Evolutionary conservation across 2,888 invertebrate species (phyloP).

Genomic region (Napeogenes sylphis): DNA sequence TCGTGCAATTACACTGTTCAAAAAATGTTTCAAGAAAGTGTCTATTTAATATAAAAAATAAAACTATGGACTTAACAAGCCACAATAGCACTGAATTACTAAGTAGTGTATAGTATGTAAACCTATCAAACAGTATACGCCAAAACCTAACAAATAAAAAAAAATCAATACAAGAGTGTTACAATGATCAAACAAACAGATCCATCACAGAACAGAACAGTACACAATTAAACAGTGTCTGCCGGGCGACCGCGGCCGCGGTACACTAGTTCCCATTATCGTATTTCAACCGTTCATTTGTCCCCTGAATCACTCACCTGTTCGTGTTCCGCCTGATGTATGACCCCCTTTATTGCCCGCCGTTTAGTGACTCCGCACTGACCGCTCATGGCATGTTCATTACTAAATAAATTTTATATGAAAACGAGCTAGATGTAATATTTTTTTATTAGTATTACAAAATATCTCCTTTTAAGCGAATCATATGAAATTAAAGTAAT

Average conservation of each 20-base stretch:
- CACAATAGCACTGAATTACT: too few relatives aligned
- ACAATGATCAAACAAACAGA: not conserved
- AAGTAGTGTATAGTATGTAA: too few relatives aligned
- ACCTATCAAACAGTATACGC: too few relatives aligned
- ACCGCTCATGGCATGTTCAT: slow-evolving; percentile 27
- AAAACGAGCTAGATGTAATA: slow-evolving; percentile 11
- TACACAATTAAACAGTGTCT: slow-evolving; percentile 7
- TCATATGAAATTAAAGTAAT: too few relatives aligned
- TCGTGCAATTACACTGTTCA: too few relatives aligned
- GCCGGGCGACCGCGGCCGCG: slow-evolving; percentile 24
- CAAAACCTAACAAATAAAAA: too few relatives aligned
- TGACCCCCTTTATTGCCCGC: slow-evolving; percentile 30
- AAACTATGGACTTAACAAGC: too few relatives aligned
- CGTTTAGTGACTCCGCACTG: slow-evolving; percentile 7
- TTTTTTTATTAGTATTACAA: not conserved
- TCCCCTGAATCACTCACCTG: slow-evolving; percentile 47
- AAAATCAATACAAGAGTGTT: too few relatives aligned
- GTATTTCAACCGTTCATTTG: slow-evolving; percentile 44
- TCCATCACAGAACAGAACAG: slow-evolving; percentile 3
- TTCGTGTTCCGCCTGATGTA: slow-evolving; percentile 28
- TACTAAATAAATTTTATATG: slow-evolving; percentile 26
- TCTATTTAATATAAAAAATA: too few relatives aligned
- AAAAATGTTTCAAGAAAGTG: too few relatives aligned
- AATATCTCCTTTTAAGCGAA: not conserved
- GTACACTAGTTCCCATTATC: slow-evolving; percentile 37